Base-by-base conservation (phyloP, 2,888 invertebrate species). In the Hydropsyche betteni region DNA sequence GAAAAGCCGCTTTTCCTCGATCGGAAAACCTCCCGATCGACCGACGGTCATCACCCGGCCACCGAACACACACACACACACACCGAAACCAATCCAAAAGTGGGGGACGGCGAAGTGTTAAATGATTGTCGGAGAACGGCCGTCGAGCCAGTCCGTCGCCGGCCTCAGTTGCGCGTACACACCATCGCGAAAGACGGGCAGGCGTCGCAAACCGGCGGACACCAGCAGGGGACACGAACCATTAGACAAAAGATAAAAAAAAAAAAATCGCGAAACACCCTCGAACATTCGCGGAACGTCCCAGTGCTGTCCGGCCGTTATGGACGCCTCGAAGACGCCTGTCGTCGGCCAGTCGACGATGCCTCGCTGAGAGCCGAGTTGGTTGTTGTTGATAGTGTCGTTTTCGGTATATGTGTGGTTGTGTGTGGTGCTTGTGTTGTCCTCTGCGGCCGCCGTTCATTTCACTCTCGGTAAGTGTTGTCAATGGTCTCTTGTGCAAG, bases 91-190 rank as follows among this genome's bases (percentile, higher is more conserved):
- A 50, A 24, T 34, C 50, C 36, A n/a, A n/a, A 33, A 34, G 75
- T 34, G 72, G 71, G 64, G 55, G 34, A 52, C n/a, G 38, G 53
- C 74, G 76, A 78, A 71, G 78, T 78, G 76, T 76, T 78, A 78
- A 78, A 78, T 76, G 34, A 74, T 50, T 68, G 70, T 68, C 38
- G 24, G n/a, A 16, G 33, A 33, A 58, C 36, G 69, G n/a, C 33
- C 33, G 34, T 33, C 36, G 74, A 78, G 78, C 74, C 78, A 78
- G 78, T 78, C 68, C 74, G 78, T 71, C 78, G 78, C 78, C 78
- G 76, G 74, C 51, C 52, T 34, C 51, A 12, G 53, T 34, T 71
- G 58, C 61, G 74, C 78, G 77, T 75, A 73, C 77, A 64, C 24
- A 16, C 12, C 64, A 24, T 24, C 24, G 2, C 24, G 24, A 24